Evolutionary conservation across 2,113 vertebrate species (phyloP).

Genomic region (Aleadryas rufinucha): DNA sequence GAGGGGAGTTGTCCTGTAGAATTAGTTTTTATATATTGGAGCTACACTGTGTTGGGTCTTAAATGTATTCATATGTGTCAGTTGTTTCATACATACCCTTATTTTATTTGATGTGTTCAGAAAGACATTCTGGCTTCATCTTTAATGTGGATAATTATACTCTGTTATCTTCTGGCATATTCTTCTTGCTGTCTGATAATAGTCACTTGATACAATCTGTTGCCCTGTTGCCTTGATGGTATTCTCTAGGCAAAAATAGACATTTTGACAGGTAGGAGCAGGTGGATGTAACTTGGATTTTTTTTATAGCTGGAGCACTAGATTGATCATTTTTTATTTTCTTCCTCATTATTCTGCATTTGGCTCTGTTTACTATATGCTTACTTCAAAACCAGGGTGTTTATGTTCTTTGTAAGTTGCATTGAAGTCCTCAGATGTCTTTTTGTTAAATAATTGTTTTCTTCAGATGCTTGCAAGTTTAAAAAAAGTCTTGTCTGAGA

Average conservation of each 20-base stretch:
- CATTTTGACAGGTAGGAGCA: neutral
- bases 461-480: neutral
- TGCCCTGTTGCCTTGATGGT: neutral
- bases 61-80: neutral
- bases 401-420: neutral
- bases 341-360: neutral
- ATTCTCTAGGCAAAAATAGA: neutral
- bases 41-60: neutral
- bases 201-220: neutral
- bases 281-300: neutral
- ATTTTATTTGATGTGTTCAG: neutral
- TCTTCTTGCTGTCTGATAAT: neutral
- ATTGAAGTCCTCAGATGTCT: neutral
- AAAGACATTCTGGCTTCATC: neutral
- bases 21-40: neutral
- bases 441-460: neutral
- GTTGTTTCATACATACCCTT: neutral
- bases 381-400: neutral
- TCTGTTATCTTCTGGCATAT: neutral
- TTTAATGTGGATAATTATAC: neutral
- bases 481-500: neutral
- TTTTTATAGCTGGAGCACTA: neutral
- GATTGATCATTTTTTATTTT: neutral
- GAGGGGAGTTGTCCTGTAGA: neutral
- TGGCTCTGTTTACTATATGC: neutral